Evolutionary conservation across 64 coral and sea anemone species (phyloP).

Genomic region (Montipora capricornis): DNA sequence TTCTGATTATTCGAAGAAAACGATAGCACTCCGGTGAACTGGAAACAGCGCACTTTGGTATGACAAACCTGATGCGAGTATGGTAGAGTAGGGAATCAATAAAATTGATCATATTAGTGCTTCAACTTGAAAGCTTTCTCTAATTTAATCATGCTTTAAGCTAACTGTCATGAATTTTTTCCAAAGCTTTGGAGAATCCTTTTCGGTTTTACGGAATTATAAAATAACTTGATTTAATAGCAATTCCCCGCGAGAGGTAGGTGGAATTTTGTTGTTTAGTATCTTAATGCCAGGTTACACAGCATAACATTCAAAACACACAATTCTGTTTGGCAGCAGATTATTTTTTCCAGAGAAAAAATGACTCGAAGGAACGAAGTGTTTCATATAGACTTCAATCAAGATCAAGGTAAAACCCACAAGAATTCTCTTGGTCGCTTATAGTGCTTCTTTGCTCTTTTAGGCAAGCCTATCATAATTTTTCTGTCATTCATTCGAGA

Average conservation of each 20-base stretch:
- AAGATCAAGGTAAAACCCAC: slow-evolving; percentile 43
- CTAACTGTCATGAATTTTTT: background rate
- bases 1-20: background rate
- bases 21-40: background rate
- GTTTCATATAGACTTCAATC: slow-evolving; percentile 60
- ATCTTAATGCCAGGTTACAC: slow-evolving; percentile 16
- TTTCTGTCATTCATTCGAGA: no score
- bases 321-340: background rate
- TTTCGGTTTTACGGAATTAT: no score
- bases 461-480: no score
- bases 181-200: background rate
- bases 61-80: background rate
- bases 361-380: slow-evolving; percentile 28
- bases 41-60: background rate
- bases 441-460: no score
- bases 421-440: background rate
- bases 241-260: background rate
- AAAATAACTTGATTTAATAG: no score
- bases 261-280: background rate
- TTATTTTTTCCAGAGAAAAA: background rate
- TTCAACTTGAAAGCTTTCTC: no score
- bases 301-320: background rate
- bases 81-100: background rate
- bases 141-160: no score
- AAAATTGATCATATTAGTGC: background rate